phyloP scores from a whole-genome alignment of 1,140 invertebrate species.

The Leptinotarsa lineolata region DNA sequence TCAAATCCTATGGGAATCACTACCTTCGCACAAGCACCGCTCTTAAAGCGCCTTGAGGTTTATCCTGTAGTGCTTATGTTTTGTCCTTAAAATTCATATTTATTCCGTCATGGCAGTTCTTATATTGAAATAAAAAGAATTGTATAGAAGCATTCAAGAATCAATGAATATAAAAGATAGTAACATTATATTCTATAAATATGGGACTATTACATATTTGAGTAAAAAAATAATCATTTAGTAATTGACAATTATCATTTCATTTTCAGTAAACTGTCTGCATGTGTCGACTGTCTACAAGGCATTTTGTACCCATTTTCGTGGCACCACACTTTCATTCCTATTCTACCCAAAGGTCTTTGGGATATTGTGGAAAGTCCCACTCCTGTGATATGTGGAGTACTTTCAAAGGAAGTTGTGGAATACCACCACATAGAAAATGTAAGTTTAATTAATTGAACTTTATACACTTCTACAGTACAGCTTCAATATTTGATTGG shows the following conservation, averaged over 20 bases:
- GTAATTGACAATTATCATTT: neutral
- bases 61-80: no score
- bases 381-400: slow-evolving; percentile 75
- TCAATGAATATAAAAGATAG: no score
- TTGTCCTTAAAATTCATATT: no score
- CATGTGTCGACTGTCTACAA: slow-evolving; percentile 74
- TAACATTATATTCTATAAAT: no score
- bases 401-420: slow-evolving; percentile 60
- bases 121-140: no score
- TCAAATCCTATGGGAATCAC: no score
- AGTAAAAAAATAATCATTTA: no score
- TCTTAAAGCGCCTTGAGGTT: no score
- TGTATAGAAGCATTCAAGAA: no score
- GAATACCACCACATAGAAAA: slow-evolving; percentile 59
- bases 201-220: no score
- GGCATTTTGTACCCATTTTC: slow-evolving; percentile 78
- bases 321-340: slow-evolving; percentile 81
- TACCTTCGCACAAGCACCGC: no score
- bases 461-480: neutral
- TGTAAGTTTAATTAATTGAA: slow-evolving; percentile 44
- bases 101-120: no score
- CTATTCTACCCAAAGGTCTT: slow-evolving; percentile 71
- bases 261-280: slow-evolving; percentile 67
- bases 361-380: slow-evolving; percentile 75
- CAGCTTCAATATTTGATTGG: neutral